Evolutionary conservation across 2,888 invertebrate species (phyloP).

Genomic region (Cephus pulcher): DNA sequence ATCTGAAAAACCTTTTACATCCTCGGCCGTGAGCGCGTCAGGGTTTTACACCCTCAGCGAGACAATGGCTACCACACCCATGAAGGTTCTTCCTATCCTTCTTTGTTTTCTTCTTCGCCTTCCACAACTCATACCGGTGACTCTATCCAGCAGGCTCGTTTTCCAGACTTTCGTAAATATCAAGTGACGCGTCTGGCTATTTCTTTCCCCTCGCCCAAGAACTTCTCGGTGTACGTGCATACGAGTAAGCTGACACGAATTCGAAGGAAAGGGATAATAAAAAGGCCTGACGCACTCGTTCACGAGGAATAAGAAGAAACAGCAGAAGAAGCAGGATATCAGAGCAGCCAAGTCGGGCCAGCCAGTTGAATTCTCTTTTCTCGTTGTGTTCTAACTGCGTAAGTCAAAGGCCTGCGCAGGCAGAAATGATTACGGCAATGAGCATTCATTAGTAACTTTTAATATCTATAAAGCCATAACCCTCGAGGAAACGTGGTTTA

Average conservation of each 20-base stretch:
- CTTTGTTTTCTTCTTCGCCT: background rate
- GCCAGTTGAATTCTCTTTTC: too few relatives aligned
- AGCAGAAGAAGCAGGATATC: background rate
- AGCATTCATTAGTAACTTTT: too few relatives aligned
- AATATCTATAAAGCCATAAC: too few relatives aligned
- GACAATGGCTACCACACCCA: background rate
- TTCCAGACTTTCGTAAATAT: conserved; percentile 1
- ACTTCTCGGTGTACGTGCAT: background rate
- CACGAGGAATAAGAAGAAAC: background rate
- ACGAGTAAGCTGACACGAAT: background rate
- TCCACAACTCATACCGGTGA: conserved; percentile 29
- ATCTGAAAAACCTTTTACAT: background rate
- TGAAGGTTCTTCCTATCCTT: conserved; percentile 1
- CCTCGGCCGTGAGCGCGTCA: background rate
- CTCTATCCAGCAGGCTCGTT: background rate
- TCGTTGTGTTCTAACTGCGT: too few relatives aligned
- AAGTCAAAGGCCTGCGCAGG: too few relatives aligned
- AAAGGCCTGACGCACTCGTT: background rate
- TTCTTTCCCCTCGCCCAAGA: background rate
- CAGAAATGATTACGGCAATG: too few relatives aligned
- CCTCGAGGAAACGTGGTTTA: too few relatives aligned
- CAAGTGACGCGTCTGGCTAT: conserved; percentile 3
- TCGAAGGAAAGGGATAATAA: background rate
- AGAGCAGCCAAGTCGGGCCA: too few relatives aligned
- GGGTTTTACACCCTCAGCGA: background rate